Base-by-base conservation (phyloP, 2,888 invertebrate species). In the Campoletis raptor region DNA sequence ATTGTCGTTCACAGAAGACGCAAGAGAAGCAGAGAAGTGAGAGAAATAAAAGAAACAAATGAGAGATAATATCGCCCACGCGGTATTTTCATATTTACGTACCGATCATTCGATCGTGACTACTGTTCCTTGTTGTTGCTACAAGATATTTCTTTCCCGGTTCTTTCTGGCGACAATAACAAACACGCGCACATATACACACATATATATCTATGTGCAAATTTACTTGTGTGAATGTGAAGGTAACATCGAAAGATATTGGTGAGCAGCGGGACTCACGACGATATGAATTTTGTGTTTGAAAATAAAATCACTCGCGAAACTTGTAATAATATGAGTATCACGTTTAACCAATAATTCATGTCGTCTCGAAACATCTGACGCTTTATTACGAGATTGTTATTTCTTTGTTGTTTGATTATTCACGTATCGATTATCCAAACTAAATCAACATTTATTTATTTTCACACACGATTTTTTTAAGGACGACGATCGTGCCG, bases 101-200 rank as follows among this genome's bases (percentile, higher is more conserved):
- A 88, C 87, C 90, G 90, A 90, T 90, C 90, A 89, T 90, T 88
- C 89, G 91, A 89, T 89, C 89, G 85, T 86, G 85, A 90, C 88
- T 88, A 90, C 88, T 88, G 88, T 89, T 89, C 85, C 89, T 87
- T 86, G 70, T 52, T 36, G 66, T 57, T 36, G 40, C 57, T 64
- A 21, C n/a, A 72, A 85, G 67, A 77, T 52, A 42, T 64, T 3
- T 81, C 37, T 52, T n/a, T 42, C 45, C 36, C 57, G 42, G 61
- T 76, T 81, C 30, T 66, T 70, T 40, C 70, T 70, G 40, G 45
- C 66, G 42, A 76, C 40, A 66, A 42, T 9, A 24, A 42, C 18
- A 54, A 66, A 18, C 21, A 30, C 61, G 45, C 52, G 15, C 9
- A 52, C 10, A n/a, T 24, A 69, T 21, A 45, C 24, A 30, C 42